Evolutionary conservation across 2,888 invertebrate genomes (phyloP).

Genomic region (Rhingia rostrata): DNA sequence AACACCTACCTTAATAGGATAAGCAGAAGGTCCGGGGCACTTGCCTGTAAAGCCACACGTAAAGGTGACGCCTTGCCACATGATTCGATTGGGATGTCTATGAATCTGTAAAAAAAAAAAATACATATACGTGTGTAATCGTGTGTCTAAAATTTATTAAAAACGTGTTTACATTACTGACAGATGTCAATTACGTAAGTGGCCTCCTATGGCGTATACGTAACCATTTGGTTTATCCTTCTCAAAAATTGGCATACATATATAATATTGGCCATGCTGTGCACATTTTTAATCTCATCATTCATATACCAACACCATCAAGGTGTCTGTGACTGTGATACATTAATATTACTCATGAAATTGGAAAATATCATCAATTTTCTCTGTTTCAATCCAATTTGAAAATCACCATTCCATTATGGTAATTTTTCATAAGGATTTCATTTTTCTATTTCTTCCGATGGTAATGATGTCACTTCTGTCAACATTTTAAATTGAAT

Average conservation of each 20-base stretch:
- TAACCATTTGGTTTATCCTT: neutral
- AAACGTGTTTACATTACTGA: constrained; percentile 15
- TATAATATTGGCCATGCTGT: neutral
- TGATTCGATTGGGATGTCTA: constrained; percentile 92
- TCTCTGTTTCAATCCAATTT: constrained; percentile 32
- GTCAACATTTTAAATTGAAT: constrained; percentile 34
- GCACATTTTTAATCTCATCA: no score
- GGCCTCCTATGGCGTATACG: constrained; percentile 28
- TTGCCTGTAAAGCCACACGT: constrained; percentile 89
- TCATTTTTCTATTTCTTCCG: neutral
- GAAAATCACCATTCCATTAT: constrained; percentile 6
- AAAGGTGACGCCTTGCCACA: constrained; percentile 90
- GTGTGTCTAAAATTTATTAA: neutral
- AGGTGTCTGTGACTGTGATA: no score
- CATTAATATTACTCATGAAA: no score
- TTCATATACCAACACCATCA: no score
- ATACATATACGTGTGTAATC: neutral
- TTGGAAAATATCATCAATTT: no score
- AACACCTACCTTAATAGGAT: constrained; percentile 85
- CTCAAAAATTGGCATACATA: no score
- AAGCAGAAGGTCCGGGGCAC: constrained; percentile 89
- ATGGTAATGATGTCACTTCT: constrained; percentile 14
- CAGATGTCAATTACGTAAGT: constrained; percentile 18
- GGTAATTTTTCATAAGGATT: no score
- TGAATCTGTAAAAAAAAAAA: constrained; percentile 83